These are phyloP conservation scores for Umimayanthus kanabou DNA, from an alignment of 92 coral and sea anemone genomes.

Conservation along the genomic window DNA sequence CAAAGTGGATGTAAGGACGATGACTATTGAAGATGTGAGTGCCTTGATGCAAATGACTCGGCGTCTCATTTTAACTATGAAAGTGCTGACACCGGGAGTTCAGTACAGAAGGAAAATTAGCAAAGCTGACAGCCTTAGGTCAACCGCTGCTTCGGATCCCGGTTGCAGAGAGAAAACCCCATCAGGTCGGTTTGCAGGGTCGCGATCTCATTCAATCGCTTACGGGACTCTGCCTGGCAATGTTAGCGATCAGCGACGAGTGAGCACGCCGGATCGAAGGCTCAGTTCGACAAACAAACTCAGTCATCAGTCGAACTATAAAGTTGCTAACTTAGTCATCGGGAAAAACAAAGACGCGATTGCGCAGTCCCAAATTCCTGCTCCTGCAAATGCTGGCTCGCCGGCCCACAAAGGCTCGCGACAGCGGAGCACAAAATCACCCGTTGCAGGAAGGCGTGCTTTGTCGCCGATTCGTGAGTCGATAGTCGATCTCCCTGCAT, in stretches of 20 bases:
- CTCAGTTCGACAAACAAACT: conserved; percentile 58
- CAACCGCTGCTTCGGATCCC: conserved; percentile 57
- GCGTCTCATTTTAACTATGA: conserved; percentile 90
- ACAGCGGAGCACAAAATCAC: conserved; percentile 80
- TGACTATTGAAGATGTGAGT: conserved; percentile 97
- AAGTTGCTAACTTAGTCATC: conserved; percentile 95
- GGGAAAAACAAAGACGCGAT: conserved; percentile 87
- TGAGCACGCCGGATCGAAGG: conserved; percentile 58
- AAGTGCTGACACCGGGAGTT: conserved; percentile 92
- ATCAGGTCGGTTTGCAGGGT: conserved; percentile 19
- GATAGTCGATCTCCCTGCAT: conserved; percentile 49
- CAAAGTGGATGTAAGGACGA: conserved; percentile 91
- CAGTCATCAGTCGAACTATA: conserved; percentile 92
- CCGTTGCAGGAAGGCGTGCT: conserved; percentile 86
- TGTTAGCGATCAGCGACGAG: conserved; percentile 56
- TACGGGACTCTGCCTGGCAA: conserved; percentile 62
- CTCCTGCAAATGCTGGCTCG: conserved; percentile 61
- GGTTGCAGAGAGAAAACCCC: conserved; percentile 22
- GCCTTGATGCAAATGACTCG: conserved; percentile 99
- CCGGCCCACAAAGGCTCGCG: conserved; percentile 57
- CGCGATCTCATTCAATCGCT: conserved; percentile 55
- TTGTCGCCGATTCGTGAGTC: conserved; percentile 94
- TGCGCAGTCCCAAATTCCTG: conserved; percentile 36
- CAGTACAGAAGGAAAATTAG: conserved; percentile 71
- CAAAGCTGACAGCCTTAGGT: conserved; percentile 61